These are phyloP conservation scores for Dolichallabes microphthalmus DNA, from an alignment of 2,113 vertebrate species.

Conservation along the genomic window DNA sequence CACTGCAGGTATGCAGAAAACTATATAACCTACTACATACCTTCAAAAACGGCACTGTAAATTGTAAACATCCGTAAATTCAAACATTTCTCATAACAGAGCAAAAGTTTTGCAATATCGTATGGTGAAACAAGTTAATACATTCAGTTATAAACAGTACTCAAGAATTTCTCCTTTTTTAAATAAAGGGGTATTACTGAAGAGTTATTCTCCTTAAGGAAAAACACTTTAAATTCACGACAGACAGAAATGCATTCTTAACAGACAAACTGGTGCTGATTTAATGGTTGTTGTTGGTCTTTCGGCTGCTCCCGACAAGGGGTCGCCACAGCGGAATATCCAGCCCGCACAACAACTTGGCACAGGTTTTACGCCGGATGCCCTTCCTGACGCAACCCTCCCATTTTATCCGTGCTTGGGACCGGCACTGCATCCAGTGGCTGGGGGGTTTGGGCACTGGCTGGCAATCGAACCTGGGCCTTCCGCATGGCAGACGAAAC, in stretches of 20 bases:
- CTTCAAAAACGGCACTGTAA: constrained; percentile 55
- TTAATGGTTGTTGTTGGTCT: too few species aligned
- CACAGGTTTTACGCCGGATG: too few species aligned
- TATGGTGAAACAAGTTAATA: constrained; percentile 46
- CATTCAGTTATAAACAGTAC: constrained; percentile 49
- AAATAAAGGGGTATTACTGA: not conserved
- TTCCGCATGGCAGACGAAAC: too few species aligned
- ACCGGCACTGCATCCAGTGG: too few species aligned
- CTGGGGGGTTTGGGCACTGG: too few species aligned
- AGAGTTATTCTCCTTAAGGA: not conserved
- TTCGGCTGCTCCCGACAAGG: too few species aligned
- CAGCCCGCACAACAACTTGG: too few species aligned
- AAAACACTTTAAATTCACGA: not conserved
- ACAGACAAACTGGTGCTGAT: not conserved
- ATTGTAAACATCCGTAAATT: constrained; percentile 65
- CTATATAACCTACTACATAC: constrained; percentile 48
- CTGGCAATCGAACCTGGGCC: too few species aligned
- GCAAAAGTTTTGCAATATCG: constrained; percentile 38
- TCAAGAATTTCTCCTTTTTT: not conserved
- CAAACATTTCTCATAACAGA: constrained; percentile 52
- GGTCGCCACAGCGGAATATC: too few species aligned
- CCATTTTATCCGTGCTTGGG: too few species aligned
- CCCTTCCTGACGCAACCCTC: too few species aligned
- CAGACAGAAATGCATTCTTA: not conserved
- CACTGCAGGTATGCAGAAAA: constrained; percentile 35